Evolutionary conservation across 2,113 vertebrate species (phyloP).

Genomic region (Macaca fascicularis): DNA sequence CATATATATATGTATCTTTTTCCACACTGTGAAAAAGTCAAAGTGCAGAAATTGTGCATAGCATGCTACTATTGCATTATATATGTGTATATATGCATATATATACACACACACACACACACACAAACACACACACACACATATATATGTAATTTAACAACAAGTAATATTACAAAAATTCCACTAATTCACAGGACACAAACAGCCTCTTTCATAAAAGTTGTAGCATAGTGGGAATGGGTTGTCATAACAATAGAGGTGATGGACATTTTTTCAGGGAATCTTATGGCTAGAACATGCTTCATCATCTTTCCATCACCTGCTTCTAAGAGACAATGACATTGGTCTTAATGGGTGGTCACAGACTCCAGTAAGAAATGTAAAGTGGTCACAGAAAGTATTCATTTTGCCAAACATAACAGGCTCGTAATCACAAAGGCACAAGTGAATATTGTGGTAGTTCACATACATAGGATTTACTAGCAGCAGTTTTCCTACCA

Average conservation of each 20-base stretch:
- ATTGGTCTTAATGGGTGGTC: background rate
- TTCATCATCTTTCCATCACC: background rate
- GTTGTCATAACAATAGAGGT: background rate
- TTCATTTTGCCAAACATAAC: background rate
- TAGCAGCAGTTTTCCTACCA: background rate
- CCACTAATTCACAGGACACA: background rate
- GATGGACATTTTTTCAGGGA: background rate
- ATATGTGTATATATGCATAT: background rate
- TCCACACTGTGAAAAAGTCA: background rate
- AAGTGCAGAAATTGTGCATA: background rate
- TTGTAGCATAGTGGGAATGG: background rate
- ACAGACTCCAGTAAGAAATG: background rate
- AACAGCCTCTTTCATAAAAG: background rate
- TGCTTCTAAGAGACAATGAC: background rate
- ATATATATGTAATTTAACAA: background rate
- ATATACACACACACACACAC: background rate
- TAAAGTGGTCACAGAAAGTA: background rate
- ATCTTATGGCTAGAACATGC: background rate
- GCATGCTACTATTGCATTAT: background rate
- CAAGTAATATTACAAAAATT: background rate
- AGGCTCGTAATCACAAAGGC: background rate
- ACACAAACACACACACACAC: too few relatives aligned
- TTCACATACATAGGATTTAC: background rate
- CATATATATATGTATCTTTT: too few relatives aligned
- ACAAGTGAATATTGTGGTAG: background rate